phyloP scores from a whole-genome alignment of 2,888 invertebrate species.

The Pollenia amentaria region DNA sequence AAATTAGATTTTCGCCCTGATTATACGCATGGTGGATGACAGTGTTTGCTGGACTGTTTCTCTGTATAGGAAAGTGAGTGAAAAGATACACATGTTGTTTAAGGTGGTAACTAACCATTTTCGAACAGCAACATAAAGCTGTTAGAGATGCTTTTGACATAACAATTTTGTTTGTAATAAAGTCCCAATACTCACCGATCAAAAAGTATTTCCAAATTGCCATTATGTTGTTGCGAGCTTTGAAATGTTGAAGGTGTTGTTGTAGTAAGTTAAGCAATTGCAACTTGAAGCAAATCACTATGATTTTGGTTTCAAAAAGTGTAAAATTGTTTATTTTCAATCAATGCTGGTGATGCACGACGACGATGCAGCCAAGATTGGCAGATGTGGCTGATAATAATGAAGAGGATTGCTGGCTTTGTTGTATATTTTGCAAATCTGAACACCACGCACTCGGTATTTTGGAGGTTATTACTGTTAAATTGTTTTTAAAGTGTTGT shows the following conservation, averaged over 20 bases:
- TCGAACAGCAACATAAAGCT: constrained; percentile 13
- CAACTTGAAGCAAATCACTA: constrained; percentile 23
- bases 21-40: no score
- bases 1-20: no score
- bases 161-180: constrained; percentile 53
- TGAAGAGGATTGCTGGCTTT: constrained; percentile 9
- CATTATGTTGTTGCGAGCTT: constrained; percentile 50
- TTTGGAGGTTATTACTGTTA: constrained; percentile 27
- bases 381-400: background rate
- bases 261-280: constrained; percentile 6
- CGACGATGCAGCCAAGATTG: constrained; percentile 1
- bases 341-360: constrained; percentile 18
- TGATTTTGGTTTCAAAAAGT: constrained; percentile 27
- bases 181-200: constrained; percentile 79
- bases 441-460: background rate
- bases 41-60: background rate
- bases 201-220: constrained; percentile 78
- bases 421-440: constrained; percentile 10
- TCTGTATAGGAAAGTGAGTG: background rate
- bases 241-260: constrained; percentile 6
- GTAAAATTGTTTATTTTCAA: constrained; percentile 47
- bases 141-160: constrained; percentile 45
- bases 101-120: constrained; percentile 34
- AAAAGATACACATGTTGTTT: background rate
- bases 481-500: constrained; percentile 6